Evolutionary conservation across 2,888 invertebrate genomes (phyloP), one percentile per base, ranked within the genome.

Genomic region (Dasypogon diadema): DNA sequence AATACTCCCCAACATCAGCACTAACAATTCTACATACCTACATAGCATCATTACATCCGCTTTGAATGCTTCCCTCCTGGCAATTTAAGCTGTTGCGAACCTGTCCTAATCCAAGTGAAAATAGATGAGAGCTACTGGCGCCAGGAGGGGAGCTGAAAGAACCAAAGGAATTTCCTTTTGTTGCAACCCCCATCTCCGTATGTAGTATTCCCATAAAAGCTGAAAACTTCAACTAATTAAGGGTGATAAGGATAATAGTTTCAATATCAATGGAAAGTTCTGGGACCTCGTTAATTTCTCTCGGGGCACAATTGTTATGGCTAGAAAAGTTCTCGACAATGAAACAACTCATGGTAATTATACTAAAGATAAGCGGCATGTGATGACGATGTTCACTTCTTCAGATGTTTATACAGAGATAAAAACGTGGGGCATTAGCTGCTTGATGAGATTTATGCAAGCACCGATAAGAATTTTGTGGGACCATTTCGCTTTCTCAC

Each of bases 11-110:
- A 34, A 30, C 51, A 5, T 51, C 16, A 30, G 34, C 21, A 30
- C 58, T 30, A 22, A 12, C 42, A 42, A 42, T 42, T 12, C n/a
- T 12, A 42, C 42, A 42, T 42, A 42, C 6, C 42, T 42, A 10
- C 34, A 6, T 14, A 10, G 55, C 22, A 55, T 55, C 24, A 12
- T 55, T 24, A 55, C 3, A 55, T 55, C 22, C 22, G 24, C 55
- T 24, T 22, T 55, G 14, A 58, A 12, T 24, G 58, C 14, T 58
- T 34, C 2, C 34, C 30, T 34, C 58, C 34, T 14, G 58, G 34
- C 58, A 58, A 34, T 34, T 58, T 58, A 58, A 58, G 58, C 58
- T 58, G 58, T 58, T 58, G 58, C 34, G 58, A 58, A 58, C 58
- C 58, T 30, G 6, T 14, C 58, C 58, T 58, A 58, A 58, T 58